Evolutionary conservation across 2,113 vertebrate genomes (phyloP).

Genomic region (Tauraco erythrolophus): DNA sequence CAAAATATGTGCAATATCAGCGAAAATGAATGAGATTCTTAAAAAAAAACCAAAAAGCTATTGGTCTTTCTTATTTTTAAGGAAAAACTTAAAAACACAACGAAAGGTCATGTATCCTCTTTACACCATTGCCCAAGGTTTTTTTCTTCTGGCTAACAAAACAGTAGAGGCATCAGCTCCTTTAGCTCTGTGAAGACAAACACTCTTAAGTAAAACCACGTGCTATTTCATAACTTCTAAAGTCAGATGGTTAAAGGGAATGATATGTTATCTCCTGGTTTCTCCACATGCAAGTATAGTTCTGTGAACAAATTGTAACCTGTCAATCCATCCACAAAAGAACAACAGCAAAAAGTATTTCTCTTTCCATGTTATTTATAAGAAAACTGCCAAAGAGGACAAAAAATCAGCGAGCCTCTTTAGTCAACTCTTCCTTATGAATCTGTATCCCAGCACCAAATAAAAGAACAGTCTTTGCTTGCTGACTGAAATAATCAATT

Average conservation of each 20-base stretch:
- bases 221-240: not conserved
- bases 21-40: not conserved
- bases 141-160: not conserved
- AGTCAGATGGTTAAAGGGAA: not conserved
- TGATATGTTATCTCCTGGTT: not conserved
- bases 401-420: not conserved
- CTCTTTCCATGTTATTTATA: not conserved
- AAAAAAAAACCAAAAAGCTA: not conserved
- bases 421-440: not conserved
- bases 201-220: not conserved
- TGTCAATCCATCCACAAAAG: not conserved
- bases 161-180: not conserved
- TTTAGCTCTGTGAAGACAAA: not conserved
- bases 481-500: rapidly evolving
- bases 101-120: not conserved
- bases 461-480: not conserved
- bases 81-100: not conserved
- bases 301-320: not conserved
- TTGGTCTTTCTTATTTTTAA: not conserved
- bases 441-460: not conserved
- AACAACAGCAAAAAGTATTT: not conserved
- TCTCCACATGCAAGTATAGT: not conserved
- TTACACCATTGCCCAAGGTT: not conserved
- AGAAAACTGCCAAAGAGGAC: not conserved
- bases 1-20: not conserved